Percentiles rank a stretch among this genome's conserved stretches.
phyloP scores from a whole-genome alignment of 2,113 vertebrate species.

The Sorex araneus region DNA sequence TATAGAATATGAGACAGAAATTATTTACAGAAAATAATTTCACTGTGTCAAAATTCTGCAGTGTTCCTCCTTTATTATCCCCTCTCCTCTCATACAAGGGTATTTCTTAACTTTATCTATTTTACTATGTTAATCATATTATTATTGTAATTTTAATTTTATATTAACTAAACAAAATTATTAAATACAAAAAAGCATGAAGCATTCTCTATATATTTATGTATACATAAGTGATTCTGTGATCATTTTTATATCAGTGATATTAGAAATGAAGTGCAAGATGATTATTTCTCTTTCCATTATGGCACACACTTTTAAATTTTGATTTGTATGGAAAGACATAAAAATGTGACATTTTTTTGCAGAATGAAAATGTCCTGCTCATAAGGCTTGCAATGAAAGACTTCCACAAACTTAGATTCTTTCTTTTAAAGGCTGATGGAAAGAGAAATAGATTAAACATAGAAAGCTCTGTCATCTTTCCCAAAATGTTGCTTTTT shows the following conservation, averaged over 20 bases:
- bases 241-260: background rate
- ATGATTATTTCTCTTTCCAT: background rate
- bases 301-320: background rate
- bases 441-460: background rate
- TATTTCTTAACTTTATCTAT: background rate
- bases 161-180: too few relatives aligned
- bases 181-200: background rate
- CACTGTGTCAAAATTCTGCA: background rate
- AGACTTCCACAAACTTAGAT: background rate
- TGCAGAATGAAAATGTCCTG: background rate
- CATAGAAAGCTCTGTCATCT: background rate
- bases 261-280: background rate
- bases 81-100: background rate
- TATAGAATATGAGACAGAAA: background rate
- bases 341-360: background rate
- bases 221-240: background rate
- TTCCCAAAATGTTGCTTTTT: background rate
- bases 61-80: background rate
- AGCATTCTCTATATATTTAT: background rate
- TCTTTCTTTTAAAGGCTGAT: slow-evolving; percentile 16
- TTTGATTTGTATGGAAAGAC: background rate
- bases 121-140: too few relatives aligned
- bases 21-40: background rate
- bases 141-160: background rate
- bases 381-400: background rate